Evolutionary conservation across 2,113 vertebrate genomes (phyloP), one percentile per base, ranked within the genome.

Genomic region (Hippocampus guttulatus): DNA sequence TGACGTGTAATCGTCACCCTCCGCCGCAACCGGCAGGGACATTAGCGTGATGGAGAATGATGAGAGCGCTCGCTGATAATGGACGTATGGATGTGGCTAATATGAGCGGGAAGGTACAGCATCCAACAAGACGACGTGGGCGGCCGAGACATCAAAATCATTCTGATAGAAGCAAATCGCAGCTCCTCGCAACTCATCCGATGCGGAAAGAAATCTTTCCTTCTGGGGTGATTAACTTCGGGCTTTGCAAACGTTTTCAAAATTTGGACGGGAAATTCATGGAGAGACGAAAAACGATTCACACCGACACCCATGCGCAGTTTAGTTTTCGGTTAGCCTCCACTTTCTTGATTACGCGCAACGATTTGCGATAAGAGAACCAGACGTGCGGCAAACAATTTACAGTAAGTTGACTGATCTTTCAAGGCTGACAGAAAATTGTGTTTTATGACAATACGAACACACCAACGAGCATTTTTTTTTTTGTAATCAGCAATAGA

Each of bases 41-140:
- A 88, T 91, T 87, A 91, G 60, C 74, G 85, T 79, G 79, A 90
- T 79, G 75, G 80, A 88, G 80, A 91, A 77, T 87, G 75, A 90
- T 87, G 81, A 81, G 70, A 27, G 33, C 80, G 68, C 69, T 79
- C 74, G 67, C 25, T 47, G 71, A 68, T 73, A 66, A 71, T 63
- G 66, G 54, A 68, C 45, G 77, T 75, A 74, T 54, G 74, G 75
- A 74, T 30, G 74, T 73, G 69, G 62, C 81, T 80, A 70, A 77
- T 83, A 75, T 54, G 73, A 82, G 78, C 71, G 55, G 74, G 52
- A 58, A 67, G 81, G 77, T 61, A 64, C 69, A 70, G 69, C 63
- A 55, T 75, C 78, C 60, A 11, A 64, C 60, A 58, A 74, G 54
- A 62, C 68, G 25, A 74, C 66, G 73, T 78, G 79, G 81, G 84